Conservation (phyloP, 1,140 invertebrate species). For the Cherax quadricarinatus region DNA sequence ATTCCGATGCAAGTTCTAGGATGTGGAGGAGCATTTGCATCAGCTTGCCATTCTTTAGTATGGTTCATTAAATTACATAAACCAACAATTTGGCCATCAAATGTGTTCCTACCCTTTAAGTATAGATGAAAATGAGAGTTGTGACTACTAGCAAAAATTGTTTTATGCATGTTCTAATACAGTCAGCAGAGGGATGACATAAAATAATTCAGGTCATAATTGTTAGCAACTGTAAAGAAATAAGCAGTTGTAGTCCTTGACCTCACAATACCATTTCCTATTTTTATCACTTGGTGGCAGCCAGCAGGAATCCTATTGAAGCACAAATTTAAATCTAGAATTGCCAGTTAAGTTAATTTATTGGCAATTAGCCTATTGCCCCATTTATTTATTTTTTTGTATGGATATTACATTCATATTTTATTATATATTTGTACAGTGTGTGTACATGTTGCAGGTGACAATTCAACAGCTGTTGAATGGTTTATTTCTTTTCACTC, state of each 20-base stretch:
- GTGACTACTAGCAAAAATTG: not conserved
- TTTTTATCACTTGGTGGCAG: not conserved
- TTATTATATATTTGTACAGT: constrained; percentile 28
- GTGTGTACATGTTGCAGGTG: constrained; percentile 18
- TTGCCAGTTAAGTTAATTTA: not conserved
- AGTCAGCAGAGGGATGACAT: not conserved
- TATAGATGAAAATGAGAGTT: not conserved
- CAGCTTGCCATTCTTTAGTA: constrained; percentile 28
- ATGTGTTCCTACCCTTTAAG: constrained; percentile 24
- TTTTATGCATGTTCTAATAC: not conserved
- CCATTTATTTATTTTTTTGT: constrained; percentile 26
- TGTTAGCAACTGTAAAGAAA: not conserved
- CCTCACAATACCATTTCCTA: not conserved
- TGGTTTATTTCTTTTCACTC: constrained; percentile 29
- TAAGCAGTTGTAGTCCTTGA: constrained; percentile 5
- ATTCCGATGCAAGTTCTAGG: not conserved
- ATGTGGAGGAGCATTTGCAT: constrained; percentile 4
- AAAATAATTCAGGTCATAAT: not conserved
- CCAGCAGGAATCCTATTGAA: constrained; percentile 8
- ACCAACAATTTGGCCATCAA: constrained; percentile 16
- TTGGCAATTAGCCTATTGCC: constrained; percentile 21
- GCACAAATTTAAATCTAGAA: constrained; percentile 29
- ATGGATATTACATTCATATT: not conserved
- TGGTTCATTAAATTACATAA: constrained; percentile 6
- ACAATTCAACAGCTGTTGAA: not conserved